Evolutionary conservation across 2,888 invertebrate species (phyloP).

Genomic region (Gerris lacustris): DNA sequence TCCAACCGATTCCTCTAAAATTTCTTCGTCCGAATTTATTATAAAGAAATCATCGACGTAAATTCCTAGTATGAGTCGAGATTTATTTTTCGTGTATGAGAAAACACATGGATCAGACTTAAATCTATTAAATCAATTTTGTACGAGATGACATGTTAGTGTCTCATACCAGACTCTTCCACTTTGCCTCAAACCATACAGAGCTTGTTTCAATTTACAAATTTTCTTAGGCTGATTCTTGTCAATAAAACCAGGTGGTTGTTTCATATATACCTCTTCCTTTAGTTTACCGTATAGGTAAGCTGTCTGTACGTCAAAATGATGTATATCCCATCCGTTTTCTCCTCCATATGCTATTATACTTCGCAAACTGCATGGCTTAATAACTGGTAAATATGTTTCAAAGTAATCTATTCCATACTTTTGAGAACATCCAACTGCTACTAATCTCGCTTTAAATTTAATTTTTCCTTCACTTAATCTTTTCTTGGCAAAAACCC

Average conservation of each 20-base stretch:
- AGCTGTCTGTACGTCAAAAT: not conserved
- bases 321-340: not conserved
- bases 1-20: not conserved
- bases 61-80: not conserved
- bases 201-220: not conserved
- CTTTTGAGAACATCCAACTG: conserved; percentile 1
- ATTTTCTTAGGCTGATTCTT: not conserved
- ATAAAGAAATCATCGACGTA: not conserved
- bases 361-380: not conserved
- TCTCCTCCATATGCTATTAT: not conserved
- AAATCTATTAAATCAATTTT: not conserved
- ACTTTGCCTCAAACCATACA: conserved; percentile 1
- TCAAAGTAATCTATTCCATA: not conserved
- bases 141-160: not conserved
- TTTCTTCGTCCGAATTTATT: not conserved
- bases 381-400: not conserved
- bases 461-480: not conserved
- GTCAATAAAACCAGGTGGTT: not conserved
- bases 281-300: not conserved
- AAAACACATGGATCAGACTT: not conserved
- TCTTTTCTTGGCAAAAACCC: not conserved
- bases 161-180: not conserved
- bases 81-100: not conserved
- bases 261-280: not conserved
- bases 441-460: not conserved